Conservation (phyloP, 2,888 invertebrate species). For the Hartigia nigra region DNA sequence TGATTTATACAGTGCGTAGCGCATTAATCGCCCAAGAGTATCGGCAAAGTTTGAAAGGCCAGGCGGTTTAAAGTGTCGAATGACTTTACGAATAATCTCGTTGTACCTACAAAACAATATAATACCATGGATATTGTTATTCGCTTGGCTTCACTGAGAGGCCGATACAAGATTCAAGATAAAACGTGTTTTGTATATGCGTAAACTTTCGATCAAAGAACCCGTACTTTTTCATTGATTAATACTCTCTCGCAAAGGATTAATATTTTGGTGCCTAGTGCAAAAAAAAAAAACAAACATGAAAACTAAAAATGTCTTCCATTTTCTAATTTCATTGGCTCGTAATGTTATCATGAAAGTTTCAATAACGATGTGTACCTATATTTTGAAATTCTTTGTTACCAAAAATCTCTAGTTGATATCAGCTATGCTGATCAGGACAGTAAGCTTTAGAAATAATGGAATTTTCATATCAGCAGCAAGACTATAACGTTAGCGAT, state of each 20-base stretch:
- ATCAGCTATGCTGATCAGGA: background rate
- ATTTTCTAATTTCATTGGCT: background rate
- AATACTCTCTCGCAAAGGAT: background rate
- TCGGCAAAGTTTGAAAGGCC: background rate
- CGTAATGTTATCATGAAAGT: background rate
- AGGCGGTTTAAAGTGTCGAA: background rate
- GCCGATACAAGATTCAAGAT: conserved; percentile 40
- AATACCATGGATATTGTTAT: conserved; percentile 41
- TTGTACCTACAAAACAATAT: background rate
- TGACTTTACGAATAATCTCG: background rate
- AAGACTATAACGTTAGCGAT: background rate
- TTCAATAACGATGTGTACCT: background rate
- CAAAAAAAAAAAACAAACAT: too few species aligned
- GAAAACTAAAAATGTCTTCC: background rate
- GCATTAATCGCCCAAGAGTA: background rate
- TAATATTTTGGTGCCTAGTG: background rate
- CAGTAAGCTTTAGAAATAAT: background rate
- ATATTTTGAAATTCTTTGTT: background rate
- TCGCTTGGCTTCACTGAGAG: conserved; percentile 41
- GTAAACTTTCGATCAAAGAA: conserved; percentile 30
- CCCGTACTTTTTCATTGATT: too few species aligned
- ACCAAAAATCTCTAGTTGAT: background rate
- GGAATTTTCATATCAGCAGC: background rate
- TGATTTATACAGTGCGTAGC: background rate
- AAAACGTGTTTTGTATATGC: conserved; percentile 44